These are phyloP conservation scores for Centrocercus urophasianus DNA, from an alignment of 2,113 vertebrate species.

Conservation along the genomic window DNA sequence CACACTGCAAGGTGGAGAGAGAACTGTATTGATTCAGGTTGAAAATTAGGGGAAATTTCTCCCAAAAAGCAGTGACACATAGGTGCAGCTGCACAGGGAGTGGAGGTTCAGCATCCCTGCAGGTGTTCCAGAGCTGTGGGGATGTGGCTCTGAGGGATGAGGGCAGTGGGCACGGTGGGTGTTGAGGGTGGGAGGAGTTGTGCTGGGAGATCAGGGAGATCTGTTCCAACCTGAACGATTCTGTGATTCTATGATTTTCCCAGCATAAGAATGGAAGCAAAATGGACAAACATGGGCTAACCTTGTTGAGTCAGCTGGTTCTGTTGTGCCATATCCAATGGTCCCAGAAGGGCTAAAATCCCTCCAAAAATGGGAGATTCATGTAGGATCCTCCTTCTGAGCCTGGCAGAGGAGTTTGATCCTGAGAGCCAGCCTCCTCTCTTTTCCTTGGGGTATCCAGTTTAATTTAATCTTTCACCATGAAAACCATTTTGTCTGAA, in stretches of 20 bases:
- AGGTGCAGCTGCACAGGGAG: too few species aligned
- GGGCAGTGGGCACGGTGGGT: too few species aligned
- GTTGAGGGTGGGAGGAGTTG: too few species aligned
- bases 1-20: too few species aligned
- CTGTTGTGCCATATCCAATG: background rate
- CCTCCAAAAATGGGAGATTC: background rate
- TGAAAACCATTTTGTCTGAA: background rate
- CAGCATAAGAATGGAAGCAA: background rate
- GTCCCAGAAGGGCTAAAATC: background rate
- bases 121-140: too few species aligned
- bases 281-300: background rate
- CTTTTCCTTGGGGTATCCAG: background rate
- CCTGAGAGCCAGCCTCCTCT: background rate
- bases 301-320: background rate
- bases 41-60: too few species aligned
- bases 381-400: background rate
- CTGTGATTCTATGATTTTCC: background rate
- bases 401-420: background rate
- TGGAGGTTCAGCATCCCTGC: too few species aligned
- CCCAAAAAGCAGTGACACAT: too few species aligned
- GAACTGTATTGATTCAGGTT: too few species aligned
- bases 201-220: too few species aligned
- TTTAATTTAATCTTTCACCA: background rate
- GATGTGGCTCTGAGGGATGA: too few species aligned
- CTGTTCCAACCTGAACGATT: too few species aligned